These are phyloP conservation scores for Nettapus auritus DNA, from an alignment of 2,113 vertebrate genomes.

Conservation along the genomic window DNA sequence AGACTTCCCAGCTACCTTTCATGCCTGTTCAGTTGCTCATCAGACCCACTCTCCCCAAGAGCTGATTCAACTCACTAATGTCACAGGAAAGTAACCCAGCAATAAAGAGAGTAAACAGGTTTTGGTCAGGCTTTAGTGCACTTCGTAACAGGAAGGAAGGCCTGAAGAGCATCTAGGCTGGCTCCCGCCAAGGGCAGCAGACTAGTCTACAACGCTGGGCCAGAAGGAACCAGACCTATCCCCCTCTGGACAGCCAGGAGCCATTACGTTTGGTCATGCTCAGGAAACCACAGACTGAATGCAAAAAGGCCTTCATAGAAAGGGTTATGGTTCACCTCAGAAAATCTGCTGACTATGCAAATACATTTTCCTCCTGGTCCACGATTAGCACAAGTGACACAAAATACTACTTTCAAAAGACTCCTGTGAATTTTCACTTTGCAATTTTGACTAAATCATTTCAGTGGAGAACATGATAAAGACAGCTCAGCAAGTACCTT, in stretches of 20 bases:
- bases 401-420: conserved; percentile 16
- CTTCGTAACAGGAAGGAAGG: not conserved
- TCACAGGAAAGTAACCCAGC: not conserved
- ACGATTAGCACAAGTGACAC: conserved; percentile 24
- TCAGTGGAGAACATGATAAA: not conserved
- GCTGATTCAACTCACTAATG: not conserved
- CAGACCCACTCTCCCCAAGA: not conserved
- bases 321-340: not conserved
- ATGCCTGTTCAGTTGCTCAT: not conserved
- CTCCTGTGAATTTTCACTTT: not conserved
- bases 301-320: conserved; percentile 9
- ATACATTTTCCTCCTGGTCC: not conserved
- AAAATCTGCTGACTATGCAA: not conserved
- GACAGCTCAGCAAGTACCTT: not conserved
- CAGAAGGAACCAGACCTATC: not conserved
- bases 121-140: not conserved
- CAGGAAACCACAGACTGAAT: not conserved
- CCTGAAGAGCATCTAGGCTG: not conserved
- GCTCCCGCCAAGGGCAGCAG: not conserved
- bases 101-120: not conserved
- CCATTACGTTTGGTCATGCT: not conserved
- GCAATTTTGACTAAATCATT: conserved; percentile 21
- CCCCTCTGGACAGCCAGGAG: not conserved
- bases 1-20: not conserved
- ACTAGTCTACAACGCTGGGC: not conserved